Base-by-base conservation (phyloP, 2,113 vertebrate genomes). In the Otolemur garnettii region DNA sequence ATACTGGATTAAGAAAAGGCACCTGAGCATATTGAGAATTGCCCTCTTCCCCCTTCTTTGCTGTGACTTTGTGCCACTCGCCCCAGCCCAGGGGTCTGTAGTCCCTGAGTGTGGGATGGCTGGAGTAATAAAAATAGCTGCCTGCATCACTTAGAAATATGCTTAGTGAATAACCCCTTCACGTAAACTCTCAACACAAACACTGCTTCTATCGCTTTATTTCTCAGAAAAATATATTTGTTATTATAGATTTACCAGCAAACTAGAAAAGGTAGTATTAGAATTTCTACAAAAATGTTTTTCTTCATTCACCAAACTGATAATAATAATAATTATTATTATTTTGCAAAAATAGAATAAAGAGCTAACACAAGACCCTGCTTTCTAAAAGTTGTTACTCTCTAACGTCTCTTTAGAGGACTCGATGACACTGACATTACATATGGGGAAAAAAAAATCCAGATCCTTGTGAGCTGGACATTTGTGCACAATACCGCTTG, bases 311-410 rank as follows among this genome's bases (percentile, higher is more conserved):
- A 64, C n/a, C 30, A 59, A 78, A 62, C 15, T 30, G 26, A 38
- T 38, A 38, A 38, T 38, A 38, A 38, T 38, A 38, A 38, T 38
- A 3, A 38, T 38, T 38, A 38, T 38, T 38, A 38, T 38, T 38
- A 38, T 38, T 95, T 30, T 71, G 8, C 45, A 75, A 89, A 62
- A 86, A 84, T 0, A 62, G 30, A 89, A 71, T 82, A 79, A 60
- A 86, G 59, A 55, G 22, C 35, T 75, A 78, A 80, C 33, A 55
- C 12, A 83, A n/a, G 50, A 42, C 15, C 17, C 55, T 26, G 24
- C 35, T 84, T 95, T 97, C 62, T 81, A 26, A 62, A 93, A 87
- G 79, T 24, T 72, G 18, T 66, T 86, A 8, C 38, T 60, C 60
- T 9, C 64, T 19, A 74, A 71, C 57, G 53, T 60, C 92, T 95